Evolutionary conservation across 2,888 invertebrate species (phyloP), one percentile per base, ranked within the genome.

Genomic region (Nudaria mundana): DNA sequence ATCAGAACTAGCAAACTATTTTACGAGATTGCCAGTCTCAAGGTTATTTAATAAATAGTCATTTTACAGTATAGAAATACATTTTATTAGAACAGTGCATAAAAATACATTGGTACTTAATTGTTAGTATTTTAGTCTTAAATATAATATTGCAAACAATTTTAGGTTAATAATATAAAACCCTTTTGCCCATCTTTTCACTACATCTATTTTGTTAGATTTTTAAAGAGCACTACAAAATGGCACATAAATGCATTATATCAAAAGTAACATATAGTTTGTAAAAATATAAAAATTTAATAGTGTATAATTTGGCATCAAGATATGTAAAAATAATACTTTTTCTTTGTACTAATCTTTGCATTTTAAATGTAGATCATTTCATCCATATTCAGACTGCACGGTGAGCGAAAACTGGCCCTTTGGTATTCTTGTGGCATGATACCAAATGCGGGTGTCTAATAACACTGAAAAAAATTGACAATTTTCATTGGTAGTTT

Each of bases 371-470:
- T 5, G 83, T 89, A 20, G 4, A 18, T 18, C 18, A 94, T 15
- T 30, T 58, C 44, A 71, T 60, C 97, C 97, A 82, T 97, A 97
- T 76, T 97, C 97, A 0, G 97, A 97, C 59, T 97, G 97, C 43
- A 97, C 92, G 8, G 97, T 96, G 28, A 97, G 88, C 55, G 97
- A 96, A 63, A 97, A 93, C 66, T 94, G 92, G 4, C 94, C 94
- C 52, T 94, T 93, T 30, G 94, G 92, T 40, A 97, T 94, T 55
- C 90, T 92, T 23, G 97, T 97, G 35, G 94, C 92, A 76, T 97
- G 97, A 74, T 97, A 97, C 97, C 97, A 98, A 46, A 95, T 91
- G 58, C 97, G 92, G 0, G 97, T 97, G 70, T 98, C 97, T 36
- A 97, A 87, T 42, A 97, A 89, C 44, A 97, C 95, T 94, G 82